Evolutionary conservation across 2,113 vertebrate genomes (phyloP), one percentile per base, ranked within the genome.

Genomic region (Genyomyrus donnyi): DNA sequence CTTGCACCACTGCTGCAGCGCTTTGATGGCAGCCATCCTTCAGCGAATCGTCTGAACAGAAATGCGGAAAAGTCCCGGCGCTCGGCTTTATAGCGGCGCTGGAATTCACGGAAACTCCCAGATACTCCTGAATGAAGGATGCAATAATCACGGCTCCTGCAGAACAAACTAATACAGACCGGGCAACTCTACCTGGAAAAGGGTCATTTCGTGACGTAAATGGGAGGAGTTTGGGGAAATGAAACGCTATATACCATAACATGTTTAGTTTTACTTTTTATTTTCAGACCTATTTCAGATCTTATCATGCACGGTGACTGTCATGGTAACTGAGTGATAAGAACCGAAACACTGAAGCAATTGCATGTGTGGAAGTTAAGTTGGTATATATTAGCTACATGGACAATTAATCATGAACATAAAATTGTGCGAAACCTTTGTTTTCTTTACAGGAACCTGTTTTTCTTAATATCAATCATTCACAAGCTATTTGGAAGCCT

Each of bases 1-100:
- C 91, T 96, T 97, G 93, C 98, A 99, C 98, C 98, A 99, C 90
- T 95, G 96, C 94, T 99, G 97, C 88, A 99, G 91, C 89, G 97
- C 97, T 92, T 96, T 97, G 95, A 97, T 95, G 91, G 98, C 97
- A 6, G 98, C 97, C 98, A 99, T 99, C 62, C 92, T 91, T 46
- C 53, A 39, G 85, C 5, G 2, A 45, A 39, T 17, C 80, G 35
- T 2, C 83, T 5, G 27, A 90, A 6, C 17, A 53, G 31, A 66
- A 58, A 86, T 46, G 13, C 17, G 24, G 86, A 58, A 48, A 88
- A 31, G 58, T 31, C 21, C 39, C 21, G 21, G 17, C 42, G 42
- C 5, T 27, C 21, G 7, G 42, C 45, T 45, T 42, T 58, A 62
- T 27, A n/a, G 42, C 39, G 19, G 58, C 11, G 56, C 24, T 5